Percentiles rank a stretch among this genome's conserved stretches.
These are phyloP conservation scores for Amphiura filiformis DNA, from an alignment of 35 echinoderm and acorn worm genomes.

Conservation along the genomic window DNA sequence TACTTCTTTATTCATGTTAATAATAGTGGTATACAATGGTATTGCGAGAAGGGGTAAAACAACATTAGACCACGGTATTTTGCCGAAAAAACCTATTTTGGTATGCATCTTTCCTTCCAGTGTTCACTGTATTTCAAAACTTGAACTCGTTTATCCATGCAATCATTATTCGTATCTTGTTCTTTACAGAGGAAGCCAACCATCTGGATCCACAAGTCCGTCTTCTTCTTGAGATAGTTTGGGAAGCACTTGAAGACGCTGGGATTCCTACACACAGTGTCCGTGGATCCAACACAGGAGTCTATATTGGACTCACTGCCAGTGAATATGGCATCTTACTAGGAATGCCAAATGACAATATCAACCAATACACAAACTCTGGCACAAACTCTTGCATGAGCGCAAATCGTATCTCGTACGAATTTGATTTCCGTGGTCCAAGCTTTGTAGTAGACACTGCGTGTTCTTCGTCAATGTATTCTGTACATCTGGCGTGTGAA, in stretches of 20 bases:
- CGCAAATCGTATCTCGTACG: conserved; percentile 91
- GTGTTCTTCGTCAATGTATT: conserved; percentile 91
- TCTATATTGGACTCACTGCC: conserved; percentile 88
- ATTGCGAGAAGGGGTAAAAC: too few species aligned
- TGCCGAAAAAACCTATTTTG: too few species aligned
- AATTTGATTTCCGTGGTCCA: conserved; percentile 88
- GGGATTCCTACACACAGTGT: conserved; percentile 67
- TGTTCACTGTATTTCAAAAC: too few species aligned
- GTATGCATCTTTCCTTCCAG: too few species aligned
- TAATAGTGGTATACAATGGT: too few species aligned
- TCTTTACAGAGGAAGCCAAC: conserved; percentile 80
- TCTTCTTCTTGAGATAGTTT: conserved; percentile 86
- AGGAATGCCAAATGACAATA: conserved; percentile 80
- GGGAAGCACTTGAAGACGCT: conserved; percentile 87
- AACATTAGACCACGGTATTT: too few species aligned
- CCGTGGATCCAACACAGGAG: conserved; percentile 86
- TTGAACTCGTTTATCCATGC: too few species aligned
- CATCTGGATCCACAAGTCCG: conserved; percentile 94
- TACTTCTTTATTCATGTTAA: too few species aligned
- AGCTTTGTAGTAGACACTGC: conserved; percentile 91
- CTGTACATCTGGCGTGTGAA: conserved; percentile 88
- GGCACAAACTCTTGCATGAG: conserved; percentile 85
- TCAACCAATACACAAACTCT: conserved; percentile 98
- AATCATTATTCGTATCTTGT: too few species aligned
- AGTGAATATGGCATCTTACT: conserved; percentile 80